Conservation (phyloP, 2,113 vertebrate genomes). For the Toxotes chatareus region DNA sequence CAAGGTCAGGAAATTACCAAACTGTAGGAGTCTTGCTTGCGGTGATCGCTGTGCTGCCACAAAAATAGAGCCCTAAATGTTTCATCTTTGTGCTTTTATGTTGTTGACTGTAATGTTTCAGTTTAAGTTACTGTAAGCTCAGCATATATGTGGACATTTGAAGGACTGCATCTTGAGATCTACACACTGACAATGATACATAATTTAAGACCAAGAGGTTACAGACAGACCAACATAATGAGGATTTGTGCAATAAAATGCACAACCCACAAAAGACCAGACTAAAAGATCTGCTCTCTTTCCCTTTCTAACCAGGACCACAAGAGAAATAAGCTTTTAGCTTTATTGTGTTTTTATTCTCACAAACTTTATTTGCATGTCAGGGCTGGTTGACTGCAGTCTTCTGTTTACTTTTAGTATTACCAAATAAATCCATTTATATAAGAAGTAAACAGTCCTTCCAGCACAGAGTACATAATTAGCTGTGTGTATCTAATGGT, state of each 20-base stretch:
- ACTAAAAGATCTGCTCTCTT: background rate
- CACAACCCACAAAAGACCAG: background rate
- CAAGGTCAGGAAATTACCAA: too few species aligned
- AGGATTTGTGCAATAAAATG: background rate
- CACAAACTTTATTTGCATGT: slow-evolving; percentile 9
- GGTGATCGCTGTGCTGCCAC: background rate
- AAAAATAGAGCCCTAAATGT: background rate
- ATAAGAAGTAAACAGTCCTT: slow-evolving; percentile 12
- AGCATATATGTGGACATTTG: background rate
- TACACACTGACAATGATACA: background rate
- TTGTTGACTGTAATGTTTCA: background rate
- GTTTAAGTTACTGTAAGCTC: background rate
- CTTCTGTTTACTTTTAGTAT: slow-evolving; percentile 16
- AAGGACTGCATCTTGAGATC: background rate
- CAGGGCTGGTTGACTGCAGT: background rate
- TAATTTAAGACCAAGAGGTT: background rate
- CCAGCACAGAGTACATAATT: background rate
- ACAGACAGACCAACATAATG: background rate
- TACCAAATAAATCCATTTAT: slow-evolving; percentile 5
- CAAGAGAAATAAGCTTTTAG: slow-evolving; percentile 3
- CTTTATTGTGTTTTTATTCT: slow-evolving; percentile 11
- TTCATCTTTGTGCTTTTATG: background rate
- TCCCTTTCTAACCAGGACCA: slow-evolving; percentile 3
- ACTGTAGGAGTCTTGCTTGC: background rate
- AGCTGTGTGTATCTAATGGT: background rate